Evolutionary conservation across 2,888 invertebrate genomes (phyloP), one percentile per base, ranked within the genome.

Genomic region (Tortrix viridana): DNA sequence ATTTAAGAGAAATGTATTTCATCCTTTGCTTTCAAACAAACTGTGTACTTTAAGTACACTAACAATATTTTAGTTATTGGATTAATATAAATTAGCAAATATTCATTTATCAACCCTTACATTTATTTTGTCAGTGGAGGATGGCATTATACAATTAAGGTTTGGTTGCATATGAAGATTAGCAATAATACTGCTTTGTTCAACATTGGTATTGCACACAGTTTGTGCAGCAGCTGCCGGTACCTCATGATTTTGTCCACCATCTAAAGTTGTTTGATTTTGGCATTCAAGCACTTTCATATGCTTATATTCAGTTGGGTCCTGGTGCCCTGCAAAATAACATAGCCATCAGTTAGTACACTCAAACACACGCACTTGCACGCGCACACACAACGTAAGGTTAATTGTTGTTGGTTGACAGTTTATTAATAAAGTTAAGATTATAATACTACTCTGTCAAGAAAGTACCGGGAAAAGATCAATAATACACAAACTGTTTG

Each of bases 301-400:
- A 61, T 76, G 71, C 58, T 78, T 84, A 61, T 74, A 79, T 53
- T 74, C 71, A 26, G 61, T 69, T 19, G 60, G 68, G 18, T 65
- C 65, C 71, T 80, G 77, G 60, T 76, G 79, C 9, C 85, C 84
- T 85, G 77, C 46, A 75, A 71, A n/a, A 69, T 58, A 50, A 6
- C 14, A 56, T 41, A n/a, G 38, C n/a, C 14, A n/a, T 38, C n/a
- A 38, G 1, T n/a, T 38, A 38, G 1, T n/a, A n/a, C n/a, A 38
- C n/a, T 5, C 14, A 4, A 38, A n/a, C 14, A 38, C n/a, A n/a
- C n/a, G n/a, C n/a, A n/a, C n/a, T n/a, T n/a, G n/a, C n/a, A n/a
- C n/a, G n/a, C 3, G 32, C 32, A 12, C 9, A 12, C 32, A 12
- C 12, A 32, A 9, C n/a, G n/a, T n/a, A n/a, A n/a, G n/a, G n/a